Evolutionary conservation across 2,113 vertebrate species (phyloP).

Genomic region (Sphyrna mokarran): DNA sequence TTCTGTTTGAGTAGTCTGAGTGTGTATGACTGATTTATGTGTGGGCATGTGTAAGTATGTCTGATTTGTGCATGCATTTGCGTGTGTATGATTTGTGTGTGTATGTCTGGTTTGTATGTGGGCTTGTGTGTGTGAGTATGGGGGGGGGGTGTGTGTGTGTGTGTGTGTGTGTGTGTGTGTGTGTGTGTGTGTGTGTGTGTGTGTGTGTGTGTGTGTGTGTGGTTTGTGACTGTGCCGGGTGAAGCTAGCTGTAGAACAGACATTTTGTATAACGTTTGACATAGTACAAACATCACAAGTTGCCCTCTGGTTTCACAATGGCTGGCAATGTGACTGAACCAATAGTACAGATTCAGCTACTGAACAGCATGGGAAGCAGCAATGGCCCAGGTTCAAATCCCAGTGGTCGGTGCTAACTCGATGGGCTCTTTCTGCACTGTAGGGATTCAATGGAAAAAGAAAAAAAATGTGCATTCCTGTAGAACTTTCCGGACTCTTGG

Average conservation of each 20-base stretch:
- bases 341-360: neutral
- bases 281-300: neutral
- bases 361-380: neutral
- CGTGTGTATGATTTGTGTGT: too few species aligned
- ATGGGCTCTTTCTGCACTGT: too few species aligned
- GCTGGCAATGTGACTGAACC: neutral
- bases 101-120: too few species aligned
- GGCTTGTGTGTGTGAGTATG: too few species aligned
- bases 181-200: neutral
- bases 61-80: too few species aligned
- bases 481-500: neutral
- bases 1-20: too few species aligned
- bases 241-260: neutral
- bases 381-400: neutral
- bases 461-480: neutral
- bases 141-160: too few species aligned
- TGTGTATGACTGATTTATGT: too few species aligned
- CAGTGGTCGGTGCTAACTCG: neutral
- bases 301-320: neutral
- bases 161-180: too few species aligned
- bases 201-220: neutral
- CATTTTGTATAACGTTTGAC: neutral
- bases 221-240: neutral
- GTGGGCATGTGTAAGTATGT: too few species aligned
- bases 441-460: neutral